These are phyloP conservation scores for Micromys minutus DNA, from an alignment of 2,113 vertebrate genomes.

Conservation along the genomic window DNA sequence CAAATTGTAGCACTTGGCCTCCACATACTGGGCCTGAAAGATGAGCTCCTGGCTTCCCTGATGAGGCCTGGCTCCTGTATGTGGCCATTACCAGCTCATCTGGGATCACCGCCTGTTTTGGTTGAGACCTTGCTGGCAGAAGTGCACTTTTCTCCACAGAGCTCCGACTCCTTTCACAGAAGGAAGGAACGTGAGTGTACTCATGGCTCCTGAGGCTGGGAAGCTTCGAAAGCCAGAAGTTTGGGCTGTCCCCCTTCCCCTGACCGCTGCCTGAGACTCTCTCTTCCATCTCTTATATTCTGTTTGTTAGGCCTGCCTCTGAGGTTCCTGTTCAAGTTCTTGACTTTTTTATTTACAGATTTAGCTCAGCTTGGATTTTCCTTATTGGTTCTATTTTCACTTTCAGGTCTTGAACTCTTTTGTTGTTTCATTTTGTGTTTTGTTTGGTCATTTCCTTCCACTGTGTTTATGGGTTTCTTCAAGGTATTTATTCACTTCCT, in stretches of 20 bases:
- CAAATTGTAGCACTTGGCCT: neutral
- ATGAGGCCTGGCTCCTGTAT: neutral
- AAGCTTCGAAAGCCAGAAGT: neutral
- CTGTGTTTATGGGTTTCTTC: neutral
- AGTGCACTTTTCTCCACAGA: neutral
- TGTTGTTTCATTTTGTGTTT: neutral
- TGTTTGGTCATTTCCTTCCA: neutral
- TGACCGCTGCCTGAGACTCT: neutral
- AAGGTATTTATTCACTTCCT: neutral
- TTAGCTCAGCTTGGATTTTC: neutral
- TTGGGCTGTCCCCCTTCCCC: neutral
- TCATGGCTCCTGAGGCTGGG: neutral
- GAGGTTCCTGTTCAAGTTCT: neutral
- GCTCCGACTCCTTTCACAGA: neutral
- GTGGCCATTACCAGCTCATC: rapidly evolving
- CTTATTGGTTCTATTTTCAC: neutral
- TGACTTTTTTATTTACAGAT: neutral
- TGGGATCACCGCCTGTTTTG: neutral
- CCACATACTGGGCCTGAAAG: neutral
- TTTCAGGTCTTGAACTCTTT: neutral
- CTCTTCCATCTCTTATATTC: neutral
- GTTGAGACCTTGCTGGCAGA: neutral
- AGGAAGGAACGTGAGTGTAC: neutral
- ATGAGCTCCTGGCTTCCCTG: too few species aligned
- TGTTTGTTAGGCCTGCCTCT: neutral